These are phyloP conservation scores for Boleophthalmus pectinirostris DNA, from an alignment of 2,113 vertebrate species.

Conservation along the genomic window DNA sequence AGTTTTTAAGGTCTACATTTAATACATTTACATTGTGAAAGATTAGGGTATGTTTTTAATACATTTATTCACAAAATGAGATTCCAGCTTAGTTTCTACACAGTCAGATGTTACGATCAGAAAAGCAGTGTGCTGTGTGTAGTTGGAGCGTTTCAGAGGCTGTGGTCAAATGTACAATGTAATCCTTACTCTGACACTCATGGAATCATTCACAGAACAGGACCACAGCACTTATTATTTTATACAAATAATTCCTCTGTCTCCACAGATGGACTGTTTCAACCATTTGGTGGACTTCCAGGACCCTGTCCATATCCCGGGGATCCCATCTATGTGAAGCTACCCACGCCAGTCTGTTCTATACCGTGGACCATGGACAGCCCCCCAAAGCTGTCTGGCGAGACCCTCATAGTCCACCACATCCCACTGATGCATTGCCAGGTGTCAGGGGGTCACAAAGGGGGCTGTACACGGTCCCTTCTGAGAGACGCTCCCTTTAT, in stretches of 20 bases:
- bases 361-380: conserved; percentile 84
- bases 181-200: not conserved
- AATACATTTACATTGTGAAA: no score
- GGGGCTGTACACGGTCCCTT: conserved; percentile 73
- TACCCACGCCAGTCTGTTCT: not conserved
- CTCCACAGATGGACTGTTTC: conserved; percentile 64
- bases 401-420: conserved; percentile 97
- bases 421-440: conserved; percentile 97
- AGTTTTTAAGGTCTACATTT: no score
- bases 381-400: conserved; percentile 89
- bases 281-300: conserved; percentile 56
- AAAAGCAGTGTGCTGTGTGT: no score
- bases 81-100: no score
- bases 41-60: no score
- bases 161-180: not conserved
- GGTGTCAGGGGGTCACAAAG: conserved; percentile 81
- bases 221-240: not conserved
- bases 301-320: conserved; percentile 45
- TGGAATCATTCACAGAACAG: not conserved
- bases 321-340: conserved; percentile 32
- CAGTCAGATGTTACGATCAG: no score
- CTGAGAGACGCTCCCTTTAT: conserved; percentile 86
- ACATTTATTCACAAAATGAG: no score
- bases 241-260: not conserved
- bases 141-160: not conserved